Base-by-base conservation (phyloP, 2,888 invertebrate species). In the Trachelus iudaicus region DNA sequence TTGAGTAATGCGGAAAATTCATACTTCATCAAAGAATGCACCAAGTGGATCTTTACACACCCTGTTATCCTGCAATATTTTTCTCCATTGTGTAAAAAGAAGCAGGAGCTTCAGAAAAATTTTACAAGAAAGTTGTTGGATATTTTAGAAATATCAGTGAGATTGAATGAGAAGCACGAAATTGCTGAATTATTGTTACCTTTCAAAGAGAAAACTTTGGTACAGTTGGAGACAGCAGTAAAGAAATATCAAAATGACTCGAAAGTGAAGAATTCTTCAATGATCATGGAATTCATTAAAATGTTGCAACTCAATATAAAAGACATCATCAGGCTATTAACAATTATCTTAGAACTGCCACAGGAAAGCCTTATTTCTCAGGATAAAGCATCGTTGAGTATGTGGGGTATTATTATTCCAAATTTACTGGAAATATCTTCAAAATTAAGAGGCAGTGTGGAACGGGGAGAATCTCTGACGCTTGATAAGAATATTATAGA, bases 351-450 rank as follows among this genome's bases (percentile, higher is more conserved):
- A 0, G 79, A 83, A 13, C 84, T 92, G 71, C 83, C 91, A 12
- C 88, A 87, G 69, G 83, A 83, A 1, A 86, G 89, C 76, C 94
- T 93, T 83, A 85, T 93, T 0, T 92, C 90, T 80, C 91, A 92
- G 30, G 92, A 94, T 75, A 93, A 92, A 56, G 76, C 69, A 11
- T 77, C 87, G 69, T 80, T 95, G 34, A 93, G 93, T 0, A 90
- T 92, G 76, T 89, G 95, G 80, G 95, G 95, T 83, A 89, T 90
- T 11, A 89, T 94, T 0, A 86, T 95, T 13, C 90, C 93, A n/a
- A 91, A 92, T 82, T 95, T 95, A 85, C 92, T 96, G 33, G 88
- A 93, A 80, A 91, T 92, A 74, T 95, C 94, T 89, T 94, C 94
- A 15, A 31, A n/a, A 37, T 31, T 75, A 2, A 69, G 31, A 13